Evolutionary conservation across 2,113 vertebrate genomes (phyloP).

Genomic region (Lucifuga dentata): DNA sequence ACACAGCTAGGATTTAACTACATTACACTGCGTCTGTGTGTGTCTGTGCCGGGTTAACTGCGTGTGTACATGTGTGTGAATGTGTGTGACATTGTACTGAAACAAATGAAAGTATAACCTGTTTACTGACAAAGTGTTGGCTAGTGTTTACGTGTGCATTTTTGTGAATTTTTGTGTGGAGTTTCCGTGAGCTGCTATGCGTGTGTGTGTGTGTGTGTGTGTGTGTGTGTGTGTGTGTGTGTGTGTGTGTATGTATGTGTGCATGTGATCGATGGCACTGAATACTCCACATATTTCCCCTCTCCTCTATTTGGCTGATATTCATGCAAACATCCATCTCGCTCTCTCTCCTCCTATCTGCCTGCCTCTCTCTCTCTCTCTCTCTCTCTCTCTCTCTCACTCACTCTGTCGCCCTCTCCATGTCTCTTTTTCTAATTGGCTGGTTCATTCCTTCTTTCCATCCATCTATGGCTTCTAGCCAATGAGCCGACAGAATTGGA

Average conservation of each 20-base stretch:
- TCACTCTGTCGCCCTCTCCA: conserved; percentile 26
- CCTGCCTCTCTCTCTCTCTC: not conserved
- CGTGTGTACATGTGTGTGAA: not conserved
- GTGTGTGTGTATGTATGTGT: not conserved
- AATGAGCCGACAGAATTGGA: conserved; percentile 78
- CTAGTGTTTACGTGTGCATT: conserved; percentile 18
- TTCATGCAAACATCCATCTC: conserved; percentile 63
- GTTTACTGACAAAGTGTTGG: conserved; percentile 38
- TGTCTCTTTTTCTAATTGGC: conserved; percentile 75
- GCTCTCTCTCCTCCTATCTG: not conserved
- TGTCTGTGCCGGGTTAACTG: not conserved
- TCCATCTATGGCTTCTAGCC: conserved; percentile 72
- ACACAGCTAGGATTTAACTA: conserved; percentile 42
- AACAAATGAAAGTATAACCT: conserved; percentile 42
- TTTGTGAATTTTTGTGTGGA: conserved; percentile 7
- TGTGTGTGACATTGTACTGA: conserved; percentile 15
- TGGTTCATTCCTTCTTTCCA: conserved; percentile 56
- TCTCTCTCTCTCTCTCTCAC: conserved; percentile 1
- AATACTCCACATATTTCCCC: conserved; percentile 50
- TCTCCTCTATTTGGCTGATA: conserved; percentile 55
- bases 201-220: too few species aligned
- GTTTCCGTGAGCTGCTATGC: conserved; percentile 1
- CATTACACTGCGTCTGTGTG: conserved; percentile 31
- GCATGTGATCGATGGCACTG: conserved; percentile 20
- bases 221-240: not conserved